Conservation (phyloP, 2,797 vertebrate species). For the Onychomys torridus region DNA sequence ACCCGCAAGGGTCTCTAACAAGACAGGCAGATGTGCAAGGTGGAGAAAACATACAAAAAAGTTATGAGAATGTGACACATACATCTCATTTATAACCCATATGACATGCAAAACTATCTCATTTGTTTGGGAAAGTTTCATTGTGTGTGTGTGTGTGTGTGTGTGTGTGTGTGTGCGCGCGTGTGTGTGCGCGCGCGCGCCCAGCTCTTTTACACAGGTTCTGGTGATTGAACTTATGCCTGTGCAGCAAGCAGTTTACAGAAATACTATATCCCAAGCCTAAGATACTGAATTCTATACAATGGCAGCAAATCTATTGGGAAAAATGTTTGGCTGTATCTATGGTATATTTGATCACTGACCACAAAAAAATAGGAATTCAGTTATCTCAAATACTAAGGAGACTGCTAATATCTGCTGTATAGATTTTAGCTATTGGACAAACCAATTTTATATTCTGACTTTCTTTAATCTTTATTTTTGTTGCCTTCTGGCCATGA, state of each 20-base stretch:
- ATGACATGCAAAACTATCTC: not conserved
- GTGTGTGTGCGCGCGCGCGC: not conserved
- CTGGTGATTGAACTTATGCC: not conserved
- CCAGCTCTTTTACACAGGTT: not conserved
- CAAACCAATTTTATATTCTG: not conserved
- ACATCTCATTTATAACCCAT: not conserved
- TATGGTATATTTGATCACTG: not conserved
- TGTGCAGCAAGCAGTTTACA: not conserved
- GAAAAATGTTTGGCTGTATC: not conserved
- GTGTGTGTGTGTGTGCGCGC: too few relatives aligned
- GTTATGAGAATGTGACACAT: not conserved
- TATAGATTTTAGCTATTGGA: not conserved
- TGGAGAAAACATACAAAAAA: not conserved
- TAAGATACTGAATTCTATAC: not conserved
- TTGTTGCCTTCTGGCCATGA: not conserved
- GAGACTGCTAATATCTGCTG: not conserved
- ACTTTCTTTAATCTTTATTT: not conserved
- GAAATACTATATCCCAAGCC: not conserved
- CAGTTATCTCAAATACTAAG: not conserved
- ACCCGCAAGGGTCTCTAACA: not conserved
- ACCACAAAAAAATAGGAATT: not conserved
- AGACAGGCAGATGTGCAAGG: not conserved
- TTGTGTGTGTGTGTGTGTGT: not conserved
- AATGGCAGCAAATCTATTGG: not conserved
- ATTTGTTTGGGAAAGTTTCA: not conserved